Evolutionary conservation across 2,888 invertebrate species (phyloP).

Genomic region (Heteromurus nitidus): DNA sequence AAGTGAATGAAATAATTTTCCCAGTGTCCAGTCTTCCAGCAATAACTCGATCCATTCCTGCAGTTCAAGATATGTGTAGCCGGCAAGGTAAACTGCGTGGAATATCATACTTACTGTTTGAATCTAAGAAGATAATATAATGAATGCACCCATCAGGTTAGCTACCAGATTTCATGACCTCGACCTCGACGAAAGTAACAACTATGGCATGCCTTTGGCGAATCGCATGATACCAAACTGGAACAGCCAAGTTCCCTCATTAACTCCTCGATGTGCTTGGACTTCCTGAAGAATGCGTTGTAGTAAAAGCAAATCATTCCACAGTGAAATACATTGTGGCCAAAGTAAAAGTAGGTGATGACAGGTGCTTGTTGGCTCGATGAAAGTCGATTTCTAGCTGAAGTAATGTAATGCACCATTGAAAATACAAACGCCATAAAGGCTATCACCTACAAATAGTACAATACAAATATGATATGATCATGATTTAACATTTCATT

Average conservation of each 20-base stretch:
- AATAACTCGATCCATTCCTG: conserved; percentile 24
- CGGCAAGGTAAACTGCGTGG: conserved; percentile 1
- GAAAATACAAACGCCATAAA: conserved; percentile 11
- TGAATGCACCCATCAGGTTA: neutral
- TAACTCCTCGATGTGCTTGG: conserved; percentile 3
- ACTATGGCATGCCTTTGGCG: neutral
- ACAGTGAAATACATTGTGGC: conserved; percentile 39
- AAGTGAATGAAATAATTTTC: neutral
- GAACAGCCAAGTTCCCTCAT: conserved; percentile 24
- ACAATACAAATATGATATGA: neutral
- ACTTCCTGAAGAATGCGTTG: conserved; percentile 1
- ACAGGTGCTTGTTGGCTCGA: neutral
- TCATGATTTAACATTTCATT: neutral
- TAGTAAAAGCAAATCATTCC: conserved; percentile 28
- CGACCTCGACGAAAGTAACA: neutral
- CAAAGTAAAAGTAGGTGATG: conserved; percentile 46
- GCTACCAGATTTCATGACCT: neutral
- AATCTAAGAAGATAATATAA: conserved; percentile 7
- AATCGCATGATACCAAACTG: neutral
- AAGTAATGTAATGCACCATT: conserved; percentile 39
- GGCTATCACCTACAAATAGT: neutral
- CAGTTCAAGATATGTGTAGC: neutral
- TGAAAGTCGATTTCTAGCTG: conserved; percentile 14
- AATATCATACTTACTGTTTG: neutral
- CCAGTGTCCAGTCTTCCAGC: conserved; percentile 1